These are phyloP conservation scores for Asbolus verrucosus DNA, from an alignment of 1,140 invertebrate genomes.

Conservation along the genomic window DNA sequence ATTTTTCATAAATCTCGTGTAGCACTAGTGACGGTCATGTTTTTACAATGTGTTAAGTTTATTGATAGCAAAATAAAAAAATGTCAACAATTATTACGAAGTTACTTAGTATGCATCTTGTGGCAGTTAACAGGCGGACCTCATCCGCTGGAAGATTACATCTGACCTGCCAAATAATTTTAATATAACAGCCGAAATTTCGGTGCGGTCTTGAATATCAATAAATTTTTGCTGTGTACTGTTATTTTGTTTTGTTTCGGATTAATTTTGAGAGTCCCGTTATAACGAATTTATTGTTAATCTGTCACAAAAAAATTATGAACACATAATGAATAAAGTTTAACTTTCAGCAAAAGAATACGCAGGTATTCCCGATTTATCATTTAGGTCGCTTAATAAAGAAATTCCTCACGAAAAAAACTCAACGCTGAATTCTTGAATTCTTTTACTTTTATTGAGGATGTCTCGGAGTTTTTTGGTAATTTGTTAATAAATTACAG, in stretches of 20 bases:
- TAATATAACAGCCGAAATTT: background rate
- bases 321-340: background rate
- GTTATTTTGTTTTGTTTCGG: background rate
- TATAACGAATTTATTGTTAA: background rate
- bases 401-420: background rate
- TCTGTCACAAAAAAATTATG: background rate
- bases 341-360: background rate
- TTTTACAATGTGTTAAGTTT: background rate
- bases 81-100: background rate
- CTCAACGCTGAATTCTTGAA: background rate
- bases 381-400: background rate
- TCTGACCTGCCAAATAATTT: slow-evolving; percentile 23
- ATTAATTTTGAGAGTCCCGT: background rate
- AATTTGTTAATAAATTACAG: too few relatives aligned
- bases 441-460: background rate
- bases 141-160: background rate
- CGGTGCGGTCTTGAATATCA: slow-evolving; percentile 1
- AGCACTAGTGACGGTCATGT: background rate
- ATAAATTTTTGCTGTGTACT: slow-evolving; percentile 11
- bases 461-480: too few relatives aligned
- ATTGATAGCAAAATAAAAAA: background rate
- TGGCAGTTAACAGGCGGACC: background rate
- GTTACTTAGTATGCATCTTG: too few relatives aligned
- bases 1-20: background rate
- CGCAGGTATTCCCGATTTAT: too few relatives aligned